Evolutionary conservation across 2,113 vertebrate genomes (phyloP).

Genomic region (Microcebus griseorufus): DNA sequence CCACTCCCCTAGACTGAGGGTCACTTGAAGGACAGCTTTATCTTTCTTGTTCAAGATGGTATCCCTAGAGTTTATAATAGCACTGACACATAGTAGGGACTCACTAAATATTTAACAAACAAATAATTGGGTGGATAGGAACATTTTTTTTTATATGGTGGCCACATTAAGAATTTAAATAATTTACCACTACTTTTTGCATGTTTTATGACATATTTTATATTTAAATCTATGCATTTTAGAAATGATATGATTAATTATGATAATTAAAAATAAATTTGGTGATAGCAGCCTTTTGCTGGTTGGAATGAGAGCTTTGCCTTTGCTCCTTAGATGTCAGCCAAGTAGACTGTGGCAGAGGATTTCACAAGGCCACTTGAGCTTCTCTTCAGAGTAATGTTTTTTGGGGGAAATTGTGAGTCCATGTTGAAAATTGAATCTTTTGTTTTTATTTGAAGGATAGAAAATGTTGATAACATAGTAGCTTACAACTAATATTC

Average conservation of each 20-base stretch:
- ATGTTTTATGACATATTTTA: slow-evolving; percentile 12
- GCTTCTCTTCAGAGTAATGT: background rate
- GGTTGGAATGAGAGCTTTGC: background rate
- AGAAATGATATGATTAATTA: slow-evolving; percentile 39
- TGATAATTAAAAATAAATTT: slow-evolving; percentile 20
- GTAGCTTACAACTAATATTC: background rate
- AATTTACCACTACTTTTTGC: background rate
- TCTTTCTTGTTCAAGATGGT: background rate
- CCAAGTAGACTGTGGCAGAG: background rate
- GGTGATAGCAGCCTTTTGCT: background rate
- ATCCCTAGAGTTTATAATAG: background rate
- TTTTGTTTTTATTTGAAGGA: background rate
- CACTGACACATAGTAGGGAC: background rate
- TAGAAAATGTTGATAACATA: background rate
- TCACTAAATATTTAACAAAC: background rate
- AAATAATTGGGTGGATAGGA: background rate
- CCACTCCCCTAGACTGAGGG: background rate
- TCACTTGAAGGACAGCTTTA: background rate
- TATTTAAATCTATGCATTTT: slow-evolving; percentile 31
- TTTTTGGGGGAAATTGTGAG: background rate
- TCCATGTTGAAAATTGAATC: background rate
- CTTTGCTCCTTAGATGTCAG: background rate
- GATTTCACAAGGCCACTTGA: background rate
- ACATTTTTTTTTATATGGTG: background rate
- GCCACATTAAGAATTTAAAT: background rate